Evolutionary conservation across 2,888 invertebrate species (phyloP), one percentile per base, ranked within the genome.

Genomic region (Agrotis puta): DNA sequence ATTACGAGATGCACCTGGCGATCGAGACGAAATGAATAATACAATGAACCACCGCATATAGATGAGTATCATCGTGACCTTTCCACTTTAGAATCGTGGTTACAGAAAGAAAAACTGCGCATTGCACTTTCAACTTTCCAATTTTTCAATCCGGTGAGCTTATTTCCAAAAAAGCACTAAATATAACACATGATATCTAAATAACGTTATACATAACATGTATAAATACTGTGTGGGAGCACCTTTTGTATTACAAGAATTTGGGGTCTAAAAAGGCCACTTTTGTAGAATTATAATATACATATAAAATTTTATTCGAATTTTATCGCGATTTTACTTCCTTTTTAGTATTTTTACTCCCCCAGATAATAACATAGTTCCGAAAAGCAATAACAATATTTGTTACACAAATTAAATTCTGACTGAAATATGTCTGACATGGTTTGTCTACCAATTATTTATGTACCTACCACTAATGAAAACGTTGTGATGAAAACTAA

Each of bases 1-100:
- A 69, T 83, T 57, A 61, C 59, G 69, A 53, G 57, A 53, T 48
- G 27, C 48, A 79, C 57, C 61, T 58, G 45, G 16, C 11, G 45
- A 70, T 67, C 14, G 47, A 47, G 70, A 67, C 39, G 24, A 61
- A 63, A 74, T 84, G 67, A 79, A 82, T 77, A 74, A 76, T 70
- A 39, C 56, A 76, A 58, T 71, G 45, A 76, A 58, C 62, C 18
- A n/a, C n/a, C 0, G 70, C 73, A 71, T 75, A 70, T 45, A 67
- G 33, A 74, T 76, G 68, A 79, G 72, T 62, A 62, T 18, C 39
- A 71, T 57, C 48, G 27, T 27, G 71, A 81, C 47, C 69, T 81
- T 78, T 71, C 6, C 24, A 11, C 9, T 20, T 65, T 18, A 63
- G 18, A 58, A 58, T 16, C 1, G n/a, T 20, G 61, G 51, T 70